These are phyloP conservation scores for Cerceris ruficornis DNA, from an alignment of 2,888 invertebrate species.

Conservation along the genomic window DNA sequence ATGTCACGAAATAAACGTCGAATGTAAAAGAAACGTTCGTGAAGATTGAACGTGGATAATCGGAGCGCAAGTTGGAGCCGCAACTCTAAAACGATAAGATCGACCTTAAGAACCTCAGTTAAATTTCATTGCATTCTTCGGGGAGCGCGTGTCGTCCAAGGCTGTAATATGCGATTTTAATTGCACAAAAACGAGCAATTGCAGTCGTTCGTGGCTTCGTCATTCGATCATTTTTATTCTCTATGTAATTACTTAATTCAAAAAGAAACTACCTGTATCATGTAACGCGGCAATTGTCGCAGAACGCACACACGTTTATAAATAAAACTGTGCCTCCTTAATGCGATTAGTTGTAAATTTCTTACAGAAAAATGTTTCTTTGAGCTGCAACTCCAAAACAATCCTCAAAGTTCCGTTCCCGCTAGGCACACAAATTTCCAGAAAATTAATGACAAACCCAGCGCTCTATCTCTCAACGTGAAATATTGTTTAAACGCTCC, in stretches of 20 bases:
- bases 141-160: slow-evolving; percentile 35
- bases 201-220: slow-evolving; percentile 36
- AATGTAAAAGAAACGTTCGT: neutral
- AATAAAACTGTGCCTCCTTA: no score
- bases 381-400: no score
- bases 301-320: no score
- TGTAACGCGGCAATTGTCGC: no score
- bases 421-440: no score
- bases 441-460: no score
- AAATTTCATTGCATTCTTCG: slow-evolving; percentile 57
- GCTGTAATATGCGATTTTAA: slow-evolving; percentile 49
- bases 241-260: neutral
- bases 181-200: slow-evolving; percentile 30
- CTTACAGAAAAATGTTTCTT: no score
- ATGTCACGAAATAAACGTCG: neutral
- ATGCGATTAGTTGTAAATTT: no score
- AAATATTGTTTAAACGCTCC: no score
- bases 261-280: no score
- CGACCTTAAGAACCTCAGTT: slow-evolving; percentile 61
- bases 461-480: no score
- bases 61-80: neutral
- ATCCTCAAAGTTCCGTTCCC: no score
- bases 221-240: slow-evolving; percentile 22
- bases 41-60: neutral
- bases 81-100: slow-evolving; percentile 52